phyloP scores from a whole-genome alignment of 2,888 invertebrate species.

The Heliconius sara region DNA sequence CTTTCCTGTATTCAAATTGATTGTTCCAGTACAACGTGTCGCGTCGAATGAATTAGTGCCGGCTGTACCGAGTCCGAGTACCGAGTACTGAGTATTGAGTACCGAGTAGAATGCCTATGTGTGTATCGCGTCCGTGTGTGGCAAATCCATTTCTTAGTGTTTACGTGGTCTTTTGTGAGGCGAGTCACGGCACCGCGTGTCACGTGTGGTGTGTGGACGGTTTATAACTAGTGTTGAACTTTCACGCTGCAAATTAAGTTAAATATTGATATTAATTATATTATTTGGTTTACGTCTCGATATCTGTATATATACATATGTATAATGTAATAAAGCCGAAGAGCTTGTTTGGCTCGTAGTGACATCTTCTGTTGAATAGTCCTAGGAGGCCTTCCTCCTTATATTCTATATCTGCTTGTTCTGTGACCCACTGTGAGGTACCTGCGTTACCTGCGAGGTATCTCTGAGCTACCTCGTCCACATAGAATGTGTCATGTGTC shows the following conservation, averaged over 20 bases:
- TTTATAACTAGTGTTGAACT: not conserved
- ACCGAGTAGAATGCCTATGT: not conserved
- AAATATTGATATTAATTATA: not conserved
- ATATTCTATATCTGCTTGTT: no score
- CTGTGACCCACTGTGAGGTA: no score
- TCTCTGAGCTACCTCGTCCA: no score
- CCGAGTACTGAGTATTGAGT: no score
- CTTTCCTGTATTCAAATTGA: not conserved
- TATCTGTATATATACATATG: no score
- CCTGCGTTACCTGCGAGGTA: no score
- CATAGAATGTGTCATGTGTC: no score
- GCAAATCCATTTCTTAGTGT: not conserved
- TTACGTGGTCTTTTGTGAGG: slow-evolving; percentile 6
- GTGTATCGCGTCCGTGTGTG: not conserved
- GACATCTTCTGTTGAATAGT: not conserved
- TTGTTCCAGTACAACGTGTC: not conserved
- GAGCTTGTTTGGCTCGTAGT: no score
- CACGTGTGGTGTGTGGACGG: not conserved
- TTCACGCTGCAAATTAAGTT: not conserved
- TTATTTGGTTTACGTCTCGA: not conserved
- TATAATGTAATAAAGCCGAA: no score
- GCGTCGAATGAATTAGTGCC: slow-evolving; percentile 3
- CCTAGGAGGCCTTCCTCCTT: not conserved
- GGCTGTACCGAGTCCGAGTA: no score
- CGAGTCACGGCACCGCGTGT: not conserved